phyloP scores from a whole-genome alignment of 2,888 invertebrate genomes.

The Sinopyrophorus schimmeli region DNA sequence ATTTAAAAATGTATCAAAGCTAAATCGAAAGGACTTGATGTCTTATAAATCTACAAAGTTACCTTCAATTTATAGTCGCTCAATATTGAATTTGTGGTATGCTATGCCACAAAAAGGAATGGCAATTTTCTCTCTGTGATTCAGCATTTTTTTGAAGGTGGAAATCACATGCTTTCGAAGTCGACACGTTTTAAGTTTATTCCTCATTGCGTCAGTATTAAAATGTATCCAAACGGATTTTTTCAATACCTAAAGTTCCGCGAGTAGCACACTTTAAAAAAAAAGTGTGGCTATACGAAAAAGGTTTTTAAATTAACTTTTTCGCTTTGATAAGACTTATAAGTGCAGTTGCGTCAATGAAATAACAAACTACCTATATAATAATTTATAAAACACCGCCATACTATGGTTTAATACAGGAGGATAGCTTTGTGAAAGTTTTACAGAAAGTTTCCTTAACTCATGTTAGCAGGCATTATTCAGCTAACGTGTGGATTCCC shows the following conservation, averaged over 20 bases:
- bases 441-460: conserved; percentile 22
- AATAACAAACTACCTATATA: too few species aligned
- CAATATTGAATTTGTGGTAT: conserved; percentile 12
- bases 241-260: too few species aligned
- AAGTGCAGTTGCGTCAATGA: too few species aligned
- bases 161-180: conserved; percentile 6
- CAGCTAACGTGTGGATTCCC: conserved; percentile 27
- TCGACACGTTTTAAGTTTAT: neutral
- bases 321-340: too few species aligned
- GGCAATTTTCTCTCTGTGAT: conserved; percentile 13
- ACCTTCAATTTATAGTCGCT: conserved; percentile 16
- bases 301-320: too few species aligned
- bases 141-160: conserved; percentile 16
- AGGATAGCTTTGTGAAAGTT: conserved; percentile 18
- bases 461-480: conserved; percentile 27
- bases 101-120: conserved; percentile 14
- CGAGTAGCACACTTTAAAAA: too few species aligned
- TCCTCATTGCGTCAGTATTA: neutral
- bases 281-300: too few species aligned
- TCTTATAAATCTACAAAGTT: conserved; percentile 21
- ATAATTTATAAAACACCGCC: too few species aligned
- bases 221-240: neutral
- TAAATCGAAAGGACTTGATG: too few species aligned
- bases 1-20: too few species aligned
- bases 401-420: conserved; percentile 12